Percentiles rank a stretch among this genome's conserved stretches.
Conservation (phyloP, 2,113 vertebrate species). For the Cepphus grylle region DNA sequence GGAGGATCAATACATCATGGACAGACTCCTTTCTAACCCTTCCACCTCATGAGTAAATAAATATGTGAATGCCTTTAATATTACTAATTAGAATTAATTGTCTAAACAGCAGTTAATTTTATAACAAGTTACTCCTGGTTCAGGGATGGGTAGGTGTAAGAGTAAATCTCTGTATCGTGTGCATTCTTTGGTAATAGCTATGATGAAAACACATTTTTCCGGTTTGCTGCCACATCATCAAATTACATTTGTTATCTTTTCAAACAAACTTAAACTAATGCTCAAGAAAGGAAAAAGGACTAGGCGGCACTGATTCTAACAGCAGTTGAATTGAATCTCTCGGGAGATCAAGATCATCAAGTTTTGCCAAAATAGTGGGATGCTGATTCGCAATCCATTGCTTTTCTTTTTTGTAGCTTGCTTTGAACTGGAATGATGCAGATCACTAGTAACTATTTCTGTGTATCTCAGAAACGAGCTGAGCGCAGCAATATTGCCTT, state of each 20-base stretch:
- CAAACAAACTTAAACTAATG: neutral
- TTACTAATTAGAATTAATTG: conserved; percentile 51
- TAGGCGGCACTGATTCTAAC: neutral
- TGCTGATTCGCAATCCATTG: neutral
- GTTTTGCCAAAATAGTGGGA: neutral
- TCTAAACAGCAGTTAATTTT: conserved; percentile 39
- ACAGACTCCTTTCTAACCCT: conserved; percentile 12
- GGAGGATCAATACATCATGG: neutral
- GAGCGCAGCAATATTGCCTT: neutral
- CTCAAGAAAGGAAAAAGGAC: neutral
- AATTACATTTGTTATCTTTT: neutral
- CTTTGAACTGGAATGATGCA: conserved; percentile 4
- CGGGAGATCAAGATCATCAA: neutral
- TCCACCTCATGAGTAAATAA: conserved; percentile 48
- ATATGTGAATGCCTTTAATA: conserved; percentile 43
- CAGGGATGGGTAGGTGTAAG: neutral
- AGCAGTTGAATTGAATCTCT: neutral
- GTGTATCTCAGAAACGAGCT: neutral
- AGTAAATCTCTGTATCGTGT: neutral
- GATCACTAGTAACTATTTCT: neutral
- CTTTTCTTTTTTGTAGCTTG: conserved; percentile 15
- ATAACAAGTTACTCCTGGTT: neutral
- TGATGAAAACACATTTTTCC: neutral
- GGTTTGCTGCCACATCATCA: neutral
- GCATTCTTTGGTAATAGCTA: neutral